Percentiles rank a stretch among this genome's conserved stretches.
phyloP scores from a whole-genome alignment of 2,888 invertebrate species.

The Plemyria rubiginata region DNA sequence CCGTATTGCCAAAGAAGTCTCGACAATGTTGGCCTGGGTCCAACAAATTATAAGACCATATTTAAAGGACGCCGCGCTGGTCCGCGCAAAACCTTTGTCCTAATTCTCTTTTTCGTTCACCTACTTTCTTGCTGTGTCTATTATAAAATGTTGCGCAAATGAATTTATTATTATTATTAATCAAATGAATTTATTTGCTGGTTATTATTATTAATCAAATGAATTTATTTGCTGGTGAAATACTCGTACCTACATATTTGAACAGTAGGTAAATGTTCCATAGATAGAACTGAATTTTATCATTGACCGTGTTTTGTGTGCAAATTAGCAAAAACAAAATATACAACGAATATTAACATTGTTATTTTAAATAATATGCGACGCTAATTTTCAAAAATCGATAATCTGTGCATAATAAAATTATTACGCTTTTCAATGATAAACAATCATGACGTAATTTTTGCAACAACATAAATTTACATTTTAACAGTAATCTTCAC shows the following conservation, averaged over 20 bases:
- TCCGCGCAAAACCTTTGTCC: constrained; percentile 54
- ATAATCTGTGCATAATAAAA: background rate
- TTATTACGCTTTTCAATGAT: background rate
- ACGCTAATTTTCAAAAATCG: background rate
- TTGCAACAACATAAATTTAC: too few species aligned
- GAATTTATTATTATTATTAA: too few species aligned
- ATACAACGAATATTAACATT: background rate
- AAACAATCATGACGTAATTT: background rate
- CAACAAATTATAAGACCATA: constrained; percentile 62
- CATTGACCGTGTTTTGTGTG: constrained; percentile 48
- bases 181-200: too few species aligned
- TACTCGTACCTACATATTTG: too few species aligned
- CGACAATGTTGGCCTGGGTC: constrained; percentile 54
- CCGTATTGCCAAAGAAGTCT: background rate
- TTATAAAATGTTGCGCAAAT: constrained; percentile 45
- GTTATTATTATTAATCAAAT: too few species aligned
- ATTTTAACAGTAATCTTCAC: too few species aligned
- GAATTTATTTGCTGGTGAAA: background rate
- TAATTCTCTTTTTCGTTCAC: constrained; percentile 43
- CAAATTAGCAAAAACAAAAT: background rate
- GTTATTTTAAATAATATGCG: background rate
- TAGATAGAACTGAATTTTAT: constrained; percentile 31
- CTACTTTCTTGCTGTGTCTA: constrained; percentile 47
- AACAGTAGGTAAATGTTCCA: too few species aligned
- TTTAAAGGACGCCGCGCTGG: constrained; percentile 48